A percentile compares a stretch with the other conserved stretches of the same genome.
phyloP scores from a whole-genome alignment of 2,888 invertebrate species.

The Alloscopus bannaensis region DNA sequence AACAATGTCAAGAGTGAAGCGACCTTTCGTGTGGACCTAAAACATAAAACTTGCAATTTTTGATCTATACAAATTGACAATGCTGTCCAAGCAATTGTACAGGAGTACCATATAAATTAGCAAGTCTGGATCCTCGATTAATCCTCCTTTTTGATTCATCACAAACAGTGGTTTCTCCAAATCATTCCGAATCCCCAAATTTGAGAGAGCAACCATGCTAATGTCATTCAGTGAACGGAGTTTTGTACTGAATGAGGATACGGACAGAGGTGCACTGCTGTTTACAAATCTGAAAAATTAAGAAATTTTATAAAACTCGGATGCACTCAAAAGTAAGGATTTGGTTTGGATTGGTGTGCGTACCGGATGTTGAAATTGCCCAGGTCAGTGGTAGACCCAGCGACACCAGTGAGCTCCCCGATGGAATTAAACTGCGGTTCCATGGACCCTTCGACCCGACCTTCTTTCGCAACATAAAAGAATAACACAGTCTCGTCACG shows the following conservation, averaged over 20 bases:
- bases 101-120: conserved; percentile 74
- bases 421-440: conserved; percentile 58
- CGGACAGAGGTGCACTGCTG: conserved; percentile 58
- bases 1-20: conserved; percentile 88
- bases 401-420: conserved; percentile 79
- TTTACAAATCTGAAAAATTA: conserved; percentile 62
- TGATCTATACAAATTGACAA: neutral
- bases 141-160: conserved; percentile 65
- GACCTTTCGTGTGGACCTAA: conserved; percentile 83
- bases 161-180: conserved; percentile 68
- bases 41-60: no score
- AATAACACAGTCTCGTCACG: conserved; percentile 73
- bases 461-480: conserved; percentile 71
- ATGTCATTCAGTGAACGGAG: conserved; percentile 69
- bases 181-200: conserved; percentile 66
- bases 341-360: neutral
- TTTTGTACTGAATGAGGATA: conserved; percentile 61
- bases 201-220: conserved; percentile 61
- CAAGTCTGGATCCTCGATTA: conserved; percentile 75
- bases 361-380: conserved; percentile 84
- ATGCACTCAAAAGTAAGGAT: neutral
- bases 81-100: neutral
- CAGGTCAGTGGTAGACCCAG: conserved; percentile 86
- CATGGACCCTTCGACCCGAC: conserved; percentile 65
- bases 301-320: neutral